Percentiles rank a stretch among this genome's conserved stretches.
These are phyloP conservation scores for Valencia hispanica DNA, from an alignment of 2,797 vertebrate species.

Conservation along the genomic window DNA sequence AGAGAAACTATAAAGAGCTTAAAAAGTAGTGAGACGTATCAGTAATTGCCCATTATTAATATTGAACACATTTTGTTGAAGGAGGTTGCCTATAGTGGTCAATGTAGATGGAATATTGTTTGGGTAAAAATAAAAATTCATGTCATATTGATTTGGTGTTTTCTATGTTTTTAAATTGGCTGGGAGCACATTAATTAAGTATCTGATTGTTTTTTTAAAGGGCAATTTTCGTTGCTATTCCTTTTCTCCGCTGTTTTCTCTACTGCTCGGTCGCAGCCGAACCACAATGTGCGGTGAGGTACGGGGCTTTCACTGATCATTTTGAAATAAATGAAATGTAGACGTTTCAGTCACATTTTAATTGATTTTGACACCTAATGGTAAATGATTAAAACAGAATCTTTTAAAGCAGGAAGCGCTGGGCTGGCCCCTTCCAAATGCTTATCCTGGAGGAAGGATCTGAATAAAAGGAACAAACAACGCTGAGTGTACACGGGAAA, in stretches of 20 bases:
- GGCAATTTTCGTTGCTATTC: background rate
- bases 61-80: background rate
- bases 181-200: background rate
- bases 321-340: no score
- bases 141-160: background rate
- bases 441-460: no score
- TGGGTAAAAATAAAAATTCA: background rate
- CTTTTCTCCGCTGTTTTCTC: background rate
- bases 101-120: background rate
- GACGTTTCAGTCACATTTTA: no score
- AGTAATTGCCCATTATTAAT: background rate
- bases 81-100: background rate
- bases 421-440: no score
- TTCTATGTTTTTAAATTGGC: background rate
- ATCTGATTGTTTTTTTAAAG: background rate
- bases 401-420: no score
- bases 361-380: no score
- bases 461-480: no score
- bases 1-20: background rate
- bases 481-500: background rate
- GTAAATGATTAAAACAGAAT: background rate
- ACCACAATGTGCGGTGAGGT: background rate
- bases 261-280: background rate
- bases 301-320: no score
- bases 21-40: background rate